These are phyloP conservation scores for Desmophyllum pertusum DNA, from an alignment of 92 coral and sea anemone genomes.

Conservation along the genomic window DNA sequence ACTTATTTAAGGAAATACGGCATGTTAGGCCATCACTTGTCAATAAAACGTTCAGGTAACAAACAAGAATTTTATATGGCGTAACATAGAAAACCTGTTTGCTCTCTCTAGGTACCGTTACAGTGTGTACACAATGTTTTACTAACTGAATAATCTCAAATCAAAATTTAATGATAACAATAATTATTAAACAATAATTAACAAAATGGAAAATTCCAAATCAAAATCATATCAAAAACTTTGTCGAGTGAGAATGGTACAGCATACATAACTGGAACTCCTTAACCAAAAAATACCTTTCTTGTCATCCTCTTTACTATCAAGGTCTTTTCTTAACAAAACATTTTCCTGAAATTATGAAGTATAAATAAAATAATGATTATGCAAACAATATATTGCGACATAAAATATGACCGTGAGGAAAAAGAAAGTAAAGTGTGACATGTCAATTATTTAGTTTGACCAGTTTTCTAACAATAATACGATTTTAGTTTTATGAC, in stretches of 20 bases:
- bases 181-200: not conserved
- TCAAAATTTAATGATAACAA: not conserved
- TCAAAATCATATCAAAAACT: not conserved
- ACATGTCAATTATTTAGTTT: not conserved
- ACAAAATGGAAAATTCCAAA: no score
- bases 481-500: no score
- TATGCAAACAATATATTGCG: no score
- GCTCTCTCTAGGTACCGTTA: not conserved
- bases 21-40: no score
- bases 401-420: no score
- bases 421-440: not conserved
- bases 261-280: not conserved
- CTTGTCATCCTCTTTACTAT: constrained; percentile 86
- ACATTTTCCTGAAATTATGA: constrained; percentile 66
- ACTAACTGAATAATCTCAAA: no score
- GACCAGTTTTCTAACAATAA: not conserved
- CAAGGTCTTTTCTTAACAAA: constrained; percentile 69
- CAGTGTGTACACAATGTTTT: not conserved
- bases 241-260: not conserved
- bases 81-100: no score
- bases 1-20: no score
- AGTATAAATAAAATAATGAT: no score
- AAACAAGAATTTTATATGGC: not conserved
- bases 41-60: not conserved
- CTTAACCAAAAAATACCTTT: constrained; percentile 75